Base-by-base conservation (phyloP, 64 coral and sea anemone genomes). In the Actinia equina region DNA sequence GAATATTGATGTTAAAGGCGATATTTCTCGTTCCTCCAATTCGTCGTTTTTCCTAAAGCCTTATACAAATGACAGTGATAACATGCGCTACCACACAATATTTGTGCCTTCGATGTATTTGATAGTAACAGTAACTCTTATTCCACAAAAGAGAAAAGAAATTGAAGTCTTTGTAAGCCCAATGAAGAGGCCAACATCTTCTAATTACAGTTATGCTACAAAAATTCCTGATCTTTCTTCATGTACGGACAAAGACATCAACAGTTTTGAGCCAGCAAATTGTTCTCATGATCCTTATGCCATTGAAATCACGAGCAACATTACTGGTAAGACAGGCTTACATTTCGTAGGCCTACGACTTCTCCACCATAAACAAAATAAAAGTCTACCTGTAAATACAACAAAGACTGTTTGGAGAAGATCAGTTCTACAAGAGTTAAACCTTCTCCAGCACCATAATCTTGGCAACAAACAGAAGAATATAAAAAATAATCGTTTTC, bases 261-360 rank as follows among this genome's bases (percentile, higher is more conserved):
- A 20, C 5, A 57, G 20, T 30, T 61, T 51, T 51, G 17, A 57
- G 5, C 16, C 55, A 17, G n/a, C 6, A 17, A 42, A 58, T 42
- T 85, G 83, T 59, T 17, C 52, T 53, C 26, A 26, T 17, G 25
- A 85, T 61, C 55, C 56, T 42, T 85, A 37, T n/a, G 4, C 16
- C 18, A 60, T 85, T 22, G 51, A 85, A 18, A 23, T 85, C 17
- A 85, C 52, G 16, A 85, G 83, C 17, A 85, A 61, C 20, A 85
- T 42, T 22, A 92, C 91, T 41, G 86, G 91, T 11, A 26, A 14
- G 5, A 37, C 30, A 49, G 91, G 91, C 1, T 82, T 64, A 51
- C 91, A 92, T 58, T 92, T 49, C 52, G 17, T 92, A 44, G 91
- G 91, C 20, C 82, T 92, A 43, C 82, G 86, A 85, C 78, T 81